Percentiles rank a stretch among this genome's conserved stretches.
phyloP scores from a whole-genome alignment of 2,113 vertebrate genomes.

The Pteropus alecto region DNA sequence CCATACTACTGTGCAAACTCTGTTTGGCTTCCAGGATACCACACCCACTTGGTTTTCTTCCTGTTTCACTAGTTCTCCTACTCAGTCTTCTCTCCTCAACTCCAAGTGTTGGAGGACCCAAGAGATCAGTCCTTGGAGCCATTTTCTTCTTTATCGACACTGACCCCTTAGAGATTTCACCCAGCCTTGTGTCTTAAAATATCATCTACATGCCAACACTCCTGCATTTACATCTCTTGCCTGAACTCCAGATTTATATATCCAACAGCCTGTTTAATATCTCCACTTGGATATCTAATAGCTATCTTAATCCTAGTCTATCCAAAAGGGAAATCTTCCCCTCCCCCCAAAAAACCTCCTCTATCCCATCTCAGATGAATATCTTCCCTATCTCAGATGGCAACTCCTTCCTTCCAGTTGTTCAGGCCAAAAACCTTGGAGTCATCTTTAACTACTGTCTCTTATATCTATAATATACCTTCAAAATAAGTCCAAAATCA shows the following conservation, averaged over 20 bases:
- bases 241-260: background rate
- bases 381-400: background rate
- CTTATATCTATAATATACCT: background rate
- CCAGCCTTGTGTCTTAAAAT: background rate
- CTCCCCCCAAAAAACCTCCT: background rate
- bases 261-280: background rate
- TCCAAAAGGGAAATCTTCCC: background rate
- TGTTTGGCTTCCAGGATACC: background rate
- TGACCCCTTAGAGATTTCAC: background rate
- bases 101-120: background rate
- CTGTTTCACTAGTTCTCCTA: background rate
- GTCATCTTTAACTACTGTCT: background rate
- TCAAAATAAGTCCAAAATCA: background rate
- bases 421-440: background rate
- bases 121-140: background rate
- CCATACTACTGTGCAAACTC: background rate
- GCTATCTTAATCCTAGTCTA: background rate
- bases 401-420: background rate
- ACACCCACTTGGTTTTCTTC: background rate
- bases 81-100: background rate
- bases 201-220: background rate
- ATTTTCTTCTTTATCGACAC: background rate
- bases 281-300: background rate
- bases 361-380: background rate
- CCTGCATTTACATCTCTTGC: background rate